Evolutionary conservation across 2,888 invertebrate species (phyloP).

Genomic region (Meta bourneti): DNA sequence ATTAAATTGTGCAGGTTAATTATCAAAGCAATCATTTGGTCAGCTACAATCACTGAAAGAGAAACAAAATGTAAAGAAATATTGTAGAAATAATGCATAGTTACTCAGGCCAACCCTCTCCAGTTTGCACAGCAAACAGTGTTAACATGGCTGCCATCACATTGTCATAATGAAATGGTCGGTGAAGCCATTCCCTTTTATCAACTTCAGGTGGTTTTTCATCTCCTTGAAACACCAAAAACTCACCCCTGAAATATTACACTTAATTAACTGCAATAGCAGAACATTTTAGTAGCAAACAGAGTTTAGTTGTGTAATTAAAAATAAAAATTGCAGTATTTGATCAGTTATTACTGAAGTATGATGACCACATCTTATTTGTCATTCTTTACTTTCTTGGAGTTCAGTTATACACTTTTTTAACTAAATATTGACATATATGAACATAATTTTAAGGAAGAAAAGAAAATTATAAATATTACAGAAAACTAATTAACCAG

Average conservation of each 20-base stretch:
- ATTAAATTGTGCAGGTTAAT: not conserved
- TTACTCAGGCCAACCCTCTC: conserved; percentile 99
- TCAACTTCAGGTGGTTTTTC: conserved; percentile 90
- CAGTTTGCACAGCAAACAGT: conserved; percentile 99
- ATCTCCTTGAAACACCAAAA: conserved; percentile 92
- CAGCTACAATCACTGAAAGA: not conserved
- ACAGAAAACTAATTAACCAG: no score
- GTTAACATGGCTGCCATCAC: conserved; percentile 99
- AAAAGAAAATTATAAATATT: no score
- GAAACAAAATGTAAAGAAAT: not conserved
- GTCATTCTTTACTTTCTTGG: no score
- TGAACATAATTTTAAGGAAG: no score
- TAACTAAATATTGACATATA: no score
- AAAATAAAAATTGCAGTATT: not conserved
- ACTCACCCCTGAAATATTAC: conserved; percentile 90
- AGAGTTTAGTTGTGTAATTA: not conserved
- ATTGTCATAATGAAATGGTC: conserved; percentile 99
- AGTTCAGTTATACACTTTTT: no score
- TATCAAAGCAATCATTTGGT: not conserved
- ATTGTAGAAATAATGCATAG: conserved; percentile 80
- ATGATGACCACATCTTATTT: no score
- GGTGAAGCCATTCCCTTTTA: conserved; percentile 92
- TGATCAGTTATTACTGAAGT: not conserved
- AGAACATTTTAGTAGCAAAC: not conserved
- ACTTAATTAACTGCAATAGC: not conserved